A percentile compares a stretch with the other conserved stretches of the same genome.
These are phyloP conservation scores for Cynodonichthys magdalenae DNA, from an alignment of 2,797 vertebrate species.

Conservation along the genomic window DNA sequence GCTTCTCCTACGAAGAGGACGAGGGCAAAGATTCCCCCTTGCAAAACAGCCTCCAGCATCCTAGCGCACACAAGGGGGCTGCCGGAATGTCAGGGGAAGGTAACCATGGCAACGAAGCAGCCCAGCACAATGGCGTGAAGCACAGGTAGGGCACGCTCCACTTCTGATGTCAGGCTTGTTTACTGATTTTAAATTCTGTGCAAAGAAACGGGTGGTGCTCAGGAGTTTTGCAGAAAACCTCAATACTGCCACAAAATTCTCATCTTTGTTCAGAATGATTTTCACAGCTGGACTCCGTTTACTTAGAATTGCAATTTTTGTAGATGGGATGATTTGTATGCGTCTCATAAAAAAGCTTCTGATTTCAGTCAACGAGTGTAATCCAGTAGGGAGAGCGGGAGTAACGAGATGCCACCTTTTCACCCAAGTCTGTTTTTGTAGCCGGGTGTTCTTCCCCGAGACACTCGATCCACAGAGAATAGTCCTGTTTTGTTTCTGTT, in stretches of 20 bases:
- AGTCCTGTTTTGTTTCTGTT: slow-evolving; percentile 41
- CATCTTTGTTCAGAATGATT: background rate
- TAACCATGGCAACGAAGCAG: slow-evolving; percentile 84
- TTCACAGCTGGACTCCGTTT: slow-evolving; percentile 4
- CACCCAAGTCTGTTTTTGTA: slow-evolving; percentile 44
- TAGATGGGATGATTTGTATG: slow-evolving; percentile 1
- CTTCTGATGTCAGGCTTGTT: slow-evolving; percentile 63
- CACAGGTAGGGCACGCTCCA: slow-evolving; percentile 87
- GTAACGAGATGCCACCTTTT: slow-evolving; percentile 60
- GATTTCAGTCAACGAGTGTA: slow-evolving; percentile 18
- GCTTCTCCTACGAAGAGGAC: slow-evolving; percentile 83
- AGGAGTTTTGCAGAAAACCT: background rate
- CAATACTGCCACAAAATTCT: background rate
- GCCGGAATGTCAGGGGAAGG: slow-evolving; percentile 87
- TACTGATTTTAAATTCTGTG: slow-evolving; percentile 30
- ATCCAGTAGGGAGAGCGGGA: slow-evolving; percentile 19
- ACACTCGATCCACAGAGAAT: slow-evolving; percentile 52
- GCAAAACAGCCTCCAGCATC: slow-evolving; percentile 59
- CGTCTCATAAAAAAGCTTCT: slow-evolving; percentile 9
- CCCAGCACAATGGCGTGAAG: slow-evolving; percentile 89
- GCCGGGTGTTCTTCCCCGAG: slow-evolving; percentile 48
- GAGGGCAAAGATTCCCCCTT: slow-evolving; percentile 73
- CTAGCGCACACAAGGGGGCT: slow-evolving; percentile 64
- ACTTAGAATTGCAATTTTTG: slow-evolving; percentile 3
- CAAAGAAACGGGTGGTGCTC: background rate